These are phyloP conservation scores for Peromyscus melanophrys DNA, from an alignment of 2,797 vertebrate species.

Conservation along the genomic window DNA sequence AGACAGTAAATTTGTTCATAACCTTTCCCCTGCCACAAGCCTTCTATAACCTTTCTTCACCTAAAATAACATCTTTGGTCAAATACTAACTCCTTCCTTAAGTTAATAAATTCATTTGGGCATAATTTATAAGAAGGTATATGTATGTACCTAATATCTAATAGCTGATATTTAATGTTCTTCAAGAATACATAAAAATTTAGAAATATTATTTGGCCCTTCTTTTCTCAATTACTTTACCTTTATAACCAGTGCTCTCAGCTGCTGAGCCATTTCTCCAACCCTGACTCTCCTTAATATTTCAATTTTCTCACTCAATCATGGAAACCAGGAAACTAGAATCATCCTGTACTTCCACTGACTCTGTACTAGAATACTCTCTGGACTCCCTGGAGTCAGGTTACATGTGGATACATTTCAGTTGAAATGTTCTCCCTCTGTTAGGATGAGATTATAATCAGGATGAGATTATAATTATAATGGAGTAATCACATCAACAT, in stretches of 20 bases:
- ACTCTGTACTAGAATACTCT: not conserved
- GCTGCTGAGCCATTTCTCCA: not conserved
- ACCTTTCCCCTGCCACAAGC: not conserved
- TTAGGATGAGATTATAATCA: not conserved
- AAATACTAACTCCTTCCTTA: not conserved
- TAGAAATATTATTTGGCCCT: not conserved
- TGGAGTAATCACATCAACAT: not conserved
- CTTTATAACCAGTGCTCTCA: not conserved
- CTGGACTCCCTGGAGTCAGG: not conserved
- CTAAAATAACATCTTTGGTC: not conserved
- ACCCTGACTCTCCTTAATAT: not conserved
- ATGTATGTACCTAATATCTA: too few relatives aligned
- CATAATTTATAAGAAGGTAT: not conserved
- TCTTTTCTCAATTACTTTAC: not conserved
- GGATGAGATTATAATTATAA: not conserved
- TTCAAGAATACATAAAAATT: not conserved
- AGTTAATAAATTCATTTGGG: not conserved
- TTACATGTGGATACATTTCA: not conserved
- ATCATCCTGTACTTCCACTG: not conserved
- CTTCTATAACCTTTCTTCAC: not conserved
- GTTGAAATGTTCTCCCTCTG: not conserved
- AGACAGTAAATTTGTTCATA: not conserved
- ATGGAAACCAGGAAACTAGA: not conserved
- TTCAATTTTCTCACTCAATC: not conserved
- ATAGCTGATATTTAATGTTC: not conserved